Percentiles rank a stretch among this genome's conserved stretches.
These are phyloP conservation scores for Burhinus bistriatus DNA, from an alignment of 2,113 vertebrate species.

Conservation along the genomic window DNA sequence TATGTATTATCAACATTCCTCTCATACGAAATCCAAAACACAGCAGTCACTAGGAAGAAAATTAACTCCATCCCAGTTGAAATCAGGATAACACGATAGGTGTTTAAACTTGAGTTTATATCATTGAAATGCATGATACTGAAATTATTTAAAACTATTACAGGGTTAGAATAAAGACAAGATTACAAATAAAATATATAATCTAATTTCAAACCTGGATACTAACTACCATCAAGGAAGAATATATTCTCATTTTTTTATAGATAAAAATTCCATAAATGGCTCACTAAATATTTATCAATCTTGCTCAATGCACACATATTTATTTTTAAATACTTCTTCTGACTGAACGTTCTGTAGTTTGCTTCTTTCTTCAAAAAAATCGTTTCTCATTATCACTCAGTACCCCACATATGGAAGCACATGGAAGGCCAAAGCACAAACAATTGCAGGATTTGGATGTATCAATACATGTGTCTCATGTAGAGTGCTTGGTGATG, in stretches of 20 bases:
- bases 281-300: neutral
- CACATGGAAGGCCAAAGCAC: neutral
- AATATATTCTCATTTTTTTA: neutral
- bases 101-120: neutral
- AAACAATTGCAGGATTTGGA: neutral
- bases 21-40: neutral
- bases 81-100: neutral
- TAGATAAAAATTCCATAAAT: neutral
- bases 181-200: neutral
- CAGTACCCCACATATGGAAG: neutral
- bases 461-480: neutral
- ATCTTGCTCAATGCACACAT: neutral
- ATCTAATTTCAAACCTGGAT: neutral
- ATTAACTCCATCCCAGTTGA: neutral
- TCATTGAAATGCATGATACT: neutral
- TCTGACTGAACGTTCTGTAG: neutral
- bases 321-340: neutral
- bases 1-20: neutral
- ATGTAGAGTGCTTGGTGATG: neutral
- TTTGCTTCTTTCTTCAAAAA: neutral
- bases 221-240: neutral
- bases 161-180: neutral
- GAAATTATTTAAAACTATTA: neutral
- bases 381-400: neutral
- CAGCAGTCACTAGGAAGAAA: neutral